Conservation (phyloP, 2,888 invertebrate species). For the Xestobium rufovillosum region DNA sequence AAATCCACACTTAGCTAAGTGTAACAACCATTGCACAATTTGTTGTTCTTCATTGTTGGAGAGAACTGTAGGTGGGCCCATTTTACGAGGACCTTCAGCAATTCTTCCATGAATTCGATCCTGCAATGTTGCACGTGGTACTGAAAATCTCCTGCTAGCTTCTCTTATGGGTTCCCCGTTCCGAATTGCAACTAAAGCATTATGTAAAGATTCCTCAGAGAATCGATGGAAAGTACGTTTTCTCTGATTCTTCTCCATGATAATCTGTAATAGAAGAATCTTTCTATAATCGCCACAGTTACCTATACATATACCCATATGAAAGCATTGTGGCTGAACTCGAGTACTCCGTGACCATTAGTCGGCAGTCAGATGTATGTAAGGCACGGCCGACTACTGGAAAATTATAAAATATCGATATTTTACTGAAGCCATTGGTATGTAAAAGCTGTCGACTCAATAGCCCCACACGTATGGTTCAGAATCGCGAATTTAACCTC, state of each 20-base stretch:
- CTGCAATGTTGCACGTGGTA: constrained; percentile 9
- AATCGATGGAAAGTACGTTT: constrained; percentile 1
- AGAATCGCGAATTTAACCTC: constrained; percentile 1
- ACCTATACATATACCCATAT: no score
- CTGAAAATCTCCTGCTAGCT: constrained; percentile 5
- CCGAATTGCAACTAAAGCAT: constrained; percentile 4
- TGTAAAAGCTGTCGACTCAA: not conserved
- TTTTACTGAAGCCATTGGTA: not conserved
- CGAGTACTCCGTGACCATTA: not conserved
- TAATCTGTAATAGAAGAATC: constrained; percentile 1
- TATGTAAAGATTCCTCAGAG: not conserved
- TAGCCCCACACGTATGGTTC: not conserved
- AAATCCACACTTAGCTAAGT: constrained; percentile 28
- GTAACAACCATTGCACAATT: constrained; percentile 24
- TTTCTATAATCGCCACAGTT: no score
- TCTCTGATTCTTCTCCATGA: constrained; percentile 1
- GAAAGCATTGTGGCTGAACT: constrained; percentile 1
- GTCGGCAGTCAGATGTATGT: not conserved
- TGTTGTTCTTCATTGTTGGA: constrained; percentile 10
- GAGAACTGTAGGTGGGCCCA: constrained; percentile 12
- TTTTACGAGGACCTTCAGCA: constrained; percentile 19
- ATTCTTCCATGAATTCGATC: constrained; percentile 16
- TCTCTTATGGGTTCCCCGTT: constrained; percentile 8
- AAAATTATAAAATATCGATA: not conserved
- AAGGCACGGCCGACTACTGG: constrained; percentile 2